Conservation (phyloP, 2,888 invertebrate species). For the Scrobipalpa atriplicella region DNA sequence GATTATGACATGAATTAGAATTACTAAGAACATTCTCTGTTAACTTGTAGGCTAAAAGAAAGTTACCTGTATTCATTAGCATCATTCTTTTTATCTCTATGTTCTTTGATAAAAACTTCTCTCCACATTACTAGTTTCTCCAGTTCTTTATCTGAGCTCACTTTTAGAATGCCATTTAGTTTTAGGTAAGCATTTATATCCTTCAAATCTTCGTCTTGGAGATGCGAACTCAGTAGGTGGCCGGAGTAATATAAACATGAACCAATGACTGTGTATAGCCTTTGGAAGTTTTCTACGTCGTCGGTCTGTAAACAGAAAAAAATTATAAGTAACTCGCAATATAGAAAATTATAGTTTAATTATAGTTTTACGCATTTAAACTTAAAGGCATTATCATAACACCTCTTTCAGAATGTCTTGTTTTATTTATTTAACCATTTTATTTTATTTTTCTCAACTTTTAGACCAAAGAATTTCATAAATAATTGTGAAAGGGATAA, state of each 20-base stretch:
- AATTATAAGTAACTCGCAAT: neutral
- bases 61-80: conserved; percentile 64
- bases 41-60: neutral
- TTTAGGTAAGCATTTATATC: conserved; percentile 90
- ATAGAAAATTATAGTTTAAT: too few species aligned
- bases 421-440: too few species aligned
- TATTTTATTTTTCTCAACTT: too few species aligned
- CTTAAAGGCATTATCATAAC: too few species aligned
- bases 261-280: conserved; percentile 87
- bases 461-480: too few species aligned
- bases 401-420: too few species aligned
- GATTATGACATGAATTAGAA: neutral
- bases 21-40: neutral
- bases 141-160: conserved; percentile 85
- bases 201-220: conserved; percentile 87
- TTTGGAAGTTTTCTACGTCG: conserved; percentile 88
- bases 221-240: conserved; percentile 90
- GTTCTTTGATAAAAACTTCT: conserved; percentile 85
- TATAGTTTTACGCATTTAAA: too few species aligned
- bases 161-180: conserved; percentile 88
- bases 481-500: too few species aligned
- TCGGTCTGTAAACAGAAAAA: conserved; percentile 85
- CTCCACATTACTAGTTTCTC: conserved; percentile 90
- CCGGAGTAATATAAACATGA: conserved; percentile 85
- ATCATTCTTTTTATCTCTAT: conserved; percentile 61